phyloP scores from a whole-genome alignment of 2,113 vertebrate genomes.

The Falcunculus frontatus region DNA sequence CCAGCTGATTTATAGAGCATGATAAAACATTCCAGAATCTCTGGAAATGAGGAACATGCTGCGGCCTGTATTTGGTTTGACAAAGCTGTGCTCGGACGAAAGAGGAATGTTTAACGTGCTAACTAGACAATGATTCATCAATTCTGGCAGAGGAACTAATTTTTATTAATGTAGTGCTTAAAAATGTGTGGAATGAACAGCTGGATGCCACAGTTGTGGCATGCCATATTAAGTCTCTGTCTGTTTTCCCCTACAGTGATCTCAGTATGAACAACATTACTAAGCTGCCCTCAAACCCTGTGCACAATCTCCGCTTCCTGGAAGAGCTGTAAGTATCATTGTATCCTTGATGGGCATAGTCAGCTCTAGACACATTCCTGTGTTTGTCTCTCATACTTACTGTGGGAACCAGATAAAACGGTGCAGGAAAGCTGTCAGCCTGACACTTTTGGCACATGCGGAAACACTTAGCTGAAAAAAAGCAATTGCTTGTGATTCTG shows the following conservation, averaged over 20 bases:
- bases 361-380: constrained; percentile 51
- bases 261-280: constrained; percentile 97
- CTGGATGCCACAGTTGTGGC: constrained; percentile 60
- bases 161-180: constrained; percentile 49
- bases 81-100: background rate
- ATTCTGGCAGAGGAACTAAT: constrained; percentile 42
- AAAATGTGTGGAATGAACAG: constrained; percentile 68
- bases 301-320: constrained; percentile 86
- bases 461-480: constrained; percentile 67
- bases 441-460: constrained; percentile 69
- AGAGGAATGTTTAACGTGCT: constrained; percentile 2
- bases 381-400: constrained; percentile 66
- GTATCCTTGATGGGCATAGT: constrained; percentile 29
- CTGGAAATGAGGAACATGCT: background rate
- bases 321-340: constrained; percentile 89
- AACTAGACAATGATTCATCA: constrained; percentile 53
- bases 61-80: constrained; percentile 1
- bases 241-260: constrained; percentile 81
- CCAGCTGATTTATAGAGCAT: background rate
- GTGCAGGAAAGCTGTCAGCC: constrained; percentile 69
- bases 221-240: constrained; percentile 59
- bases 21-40: constrained; percentile 26
- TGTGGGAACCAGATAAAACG: constrained; percentile 75
- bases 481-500: constrained; percentile 65
- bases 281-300: constrained; percentile 73